phyloP scores from a whole-genome alignment of 2,797 vertebrate genomes.

The Sebastes aleutianus region DNA sequence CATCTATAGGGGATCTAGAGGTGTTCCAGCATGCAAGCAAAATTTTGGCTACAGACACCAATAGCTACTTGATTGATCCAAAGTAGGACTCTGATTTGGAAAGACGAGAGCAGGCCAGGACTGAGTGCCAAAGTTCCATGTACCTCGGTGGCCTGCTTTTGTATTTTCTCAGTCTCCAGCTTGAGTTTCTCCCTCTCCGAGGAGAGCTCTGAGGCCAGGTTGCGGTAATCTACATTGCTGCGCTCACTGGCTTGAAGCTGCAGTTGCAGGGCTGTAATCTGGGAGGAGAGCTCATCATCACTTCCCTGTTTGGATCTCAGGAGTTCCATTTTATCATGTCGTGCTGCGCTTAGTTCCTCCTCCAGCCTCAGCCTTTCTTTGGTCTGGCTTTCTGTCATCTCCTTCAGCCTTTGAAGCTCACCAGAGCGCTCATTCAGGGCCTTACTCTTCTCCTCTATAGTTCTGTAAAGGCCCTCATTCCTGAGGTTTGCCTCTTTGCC shows the following conservation, averaged over 20 bases:
- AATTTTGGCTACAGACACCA: constrained; percentile 42
- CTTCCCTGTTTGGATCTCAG: constrained; percentile 81
- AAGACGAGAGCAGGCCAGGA: constrained; percentile 56
- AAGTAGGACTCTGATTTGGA: constrained; percentile 54
- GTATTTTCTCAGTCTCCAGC: constrained; percentile 94
- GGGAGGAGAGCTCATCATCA: constrained; percentile 83
- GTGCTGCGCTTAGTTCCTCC: constrained; percentile 86
- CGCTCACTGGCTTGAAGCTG: constrained; percentile 89
- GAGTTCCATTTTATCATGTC: constrained; percentile 85
- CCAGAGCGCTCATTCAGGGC: constrained; percentile 83
- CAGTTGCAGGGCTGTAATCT: constrained; percentile 87
- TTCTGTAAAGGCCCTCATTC: constrained; percentile 87
- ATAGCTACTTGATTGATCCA: constrained; percentile 50
- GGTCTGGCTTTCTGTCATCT: constrained; percentile 86
- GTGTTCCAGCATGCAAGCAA: constrained; percentile 55
- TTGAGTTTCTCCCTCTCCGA: constrained; percentile 95
- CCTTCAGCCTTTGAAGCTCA: constrained; percentile 87
- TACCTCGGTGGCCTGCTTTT: constrained; percentile 96
- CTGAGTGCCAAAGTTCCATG: constrained; percentile 69
- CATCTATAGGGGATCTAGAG: constrained; percentile 26
- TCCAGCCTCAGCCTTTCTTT: constrained; percentile 90
- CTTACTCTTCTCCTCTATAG: constrained; percentile 88
- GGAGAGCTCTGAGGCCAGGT: constrained; percentile 92
- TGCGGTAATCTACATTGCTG: constrained; percentile 88
- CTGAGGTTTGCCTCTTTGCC: constrained; percentile 86